Evolutionary conservation across 1,140 invertebrate genomes (phyloP).

Genomic region (Trachelipus rathkii): DNA sequence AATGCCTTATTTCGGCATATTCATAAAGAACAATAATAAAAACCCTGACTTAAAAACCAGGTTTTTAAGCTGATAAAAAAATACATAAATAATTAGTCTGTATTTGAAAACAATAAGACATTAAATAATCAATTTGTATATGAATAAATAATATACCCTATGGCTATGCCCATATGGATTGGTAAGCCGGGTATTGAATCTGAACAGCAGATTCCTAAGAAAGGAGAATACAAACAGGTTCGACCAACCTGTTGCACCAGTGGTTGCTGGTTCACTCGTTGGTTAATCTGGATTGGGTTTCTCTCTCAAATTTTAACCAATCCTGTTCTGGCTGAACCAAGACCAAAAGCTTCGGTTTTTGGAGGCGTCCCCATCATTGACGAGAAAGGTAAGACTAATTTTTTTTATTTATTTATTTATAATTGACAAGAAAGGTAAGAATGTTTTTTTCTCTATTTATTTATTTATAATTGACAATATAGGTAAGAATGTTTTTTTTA

Average conservation of each 20-base stretch:
- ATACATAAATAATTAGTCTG: neutral
- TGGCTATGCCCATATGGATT: constrained; percentile 3
- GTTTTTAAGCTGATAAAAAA: neutral
- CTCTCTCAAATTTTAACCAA: neutral
- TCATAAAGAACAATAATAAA: neutral
- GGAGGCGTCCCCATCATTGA: neutral
- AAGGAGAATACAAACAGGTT: neutral
- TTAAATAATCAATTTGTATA: neutral
- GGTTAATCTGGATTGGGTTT: neutral
- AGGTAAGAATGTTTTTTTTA: too few species aligned
- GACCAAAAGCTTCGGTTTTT: neutral
- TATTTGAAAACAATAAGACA: neutral
- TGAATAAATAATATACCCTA: neutral
- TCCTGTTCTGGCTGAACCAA: neutral
- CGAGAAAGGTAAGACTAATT: constrained; percentile 4
- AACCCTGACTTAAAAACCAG: neutral
- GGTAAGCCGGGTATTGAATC: neutral
- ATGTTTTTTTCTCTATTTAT: too few species aligned
- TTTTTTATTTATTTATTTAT: too few species aligned
- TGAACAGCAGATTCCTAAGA: neutral
- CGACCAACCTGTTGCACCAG: neutral
- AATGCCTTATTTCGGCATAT: too few species aligned
- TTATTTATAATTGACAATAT: too few species aligned
- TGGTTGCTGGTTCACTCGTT: neutral
- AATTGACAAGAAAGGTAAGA: neutral